Evolutionary conservation across 2,797 vertebrate genomes (phyloP), one percentile per base, ranked within the genome.

Genomic region (Carapus acus): DNA sequence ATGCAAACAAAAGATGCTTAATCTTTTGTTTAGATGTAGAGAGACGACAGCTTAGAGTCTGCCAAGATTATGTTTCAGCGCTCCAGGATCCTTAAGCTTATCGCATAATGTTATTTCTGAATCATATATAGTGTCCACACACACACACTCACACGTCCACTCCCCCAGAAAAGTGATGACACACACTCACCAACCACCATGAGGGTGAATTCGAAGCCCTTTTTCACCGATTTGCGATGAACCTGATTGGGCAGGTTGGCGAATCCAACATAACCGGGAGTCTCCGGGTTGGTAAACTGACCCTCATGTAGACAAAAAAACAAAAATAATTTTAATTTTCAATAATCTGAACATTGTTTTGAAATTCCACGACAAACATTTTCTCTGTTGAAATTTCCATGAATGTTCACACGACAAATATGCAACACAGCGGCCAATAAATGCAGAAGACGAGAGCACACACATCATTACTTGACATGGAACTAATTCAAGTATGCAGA

Each of bases 181-280:
- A 46, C 2, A 17, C 41, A 88, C 94, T 94, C 89, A 98, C 95
- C 96, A 51, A 99, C 94, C 24, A 98, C 94, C 96, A 99, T 99
- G 5, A 99, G 88, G 2, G 96, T 99, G 75, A 99, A 98, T 80
- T 98, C 95, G 74, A 99, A 99, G 8, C 96, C 95, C 55, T 99
- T 99, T 71, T 98, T 97, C 53, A 99, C 96, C 3, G 96, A 99
- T 75, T 99, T 99, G 37, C 96, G 92, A 68, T 99, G 96, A 76
- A 99, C 96, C 80, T 99, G 96, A 69, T 99, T 99, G 21, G 96
- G 96, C 67, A 99, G 89, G 70, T 99, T 98, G 56, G 96, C 94
- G 60, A 98, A 99, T 65, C 94, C 95, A 58, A 98, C 94, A 58
- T 99, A 98, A 27, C 94, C 96, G 5, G 95, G 94, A 29, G 93